phyloP scores from a whole-genome alignment of 2,797 vertebrate species.

The Alauda arvensis region DNA sequence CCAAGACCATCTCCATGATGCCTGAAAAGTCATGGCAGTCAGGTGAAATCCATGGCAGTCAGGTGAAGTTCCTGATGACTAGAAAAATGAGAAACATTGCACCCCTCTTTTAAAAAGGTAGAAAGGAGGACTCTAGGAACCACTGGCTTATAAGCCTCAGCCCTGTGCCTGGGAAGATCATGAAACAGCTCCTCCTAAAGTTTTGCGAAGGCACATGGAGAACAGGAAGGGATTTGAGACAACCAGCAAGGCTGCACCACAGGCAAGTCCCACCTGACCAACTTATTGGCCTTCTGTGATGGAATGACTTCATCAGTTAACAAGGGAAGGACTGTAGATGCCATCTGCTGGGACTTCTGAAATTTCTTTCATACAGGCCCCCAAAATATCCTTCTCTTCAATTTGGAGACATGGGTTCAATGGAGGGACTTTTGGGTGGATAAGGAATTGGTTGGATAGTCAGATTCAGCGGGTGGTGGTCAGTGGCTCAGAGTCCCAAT shows the following conservation, averaged over 20 bases:
- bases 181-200: background rate
- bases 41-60: background rate
- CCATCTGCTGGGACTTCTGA: background rate
- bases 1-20: background rate
- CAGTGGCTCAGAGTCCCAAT: background rate
- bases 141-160: background rate
- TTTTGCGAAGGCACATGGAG: background rate
- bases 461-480: background rate
- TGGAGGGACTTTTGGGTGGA: background rate
- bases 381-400: background rate
- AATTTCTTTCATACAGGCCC: background rate
- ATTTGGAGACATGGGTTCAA: rapidly evolving
- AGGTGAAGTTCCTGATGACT: background rate
- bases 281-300: background rate
- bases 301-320: background rate
- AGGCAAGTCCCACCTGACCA: background rate
- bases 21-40: background rate
- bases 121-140: background rate
- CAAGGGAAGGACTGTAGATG: background rate
- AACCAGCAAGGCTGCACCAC: background rate
- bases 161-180: background rate
- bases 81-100: background rate
- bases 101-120: background rate
- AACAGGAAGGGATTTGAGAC: background rate
- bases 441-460: background rate